Conservation (phyloP, 1,140 invertebrate species). For the Trachymyrmex septentrionalis region DNA sequence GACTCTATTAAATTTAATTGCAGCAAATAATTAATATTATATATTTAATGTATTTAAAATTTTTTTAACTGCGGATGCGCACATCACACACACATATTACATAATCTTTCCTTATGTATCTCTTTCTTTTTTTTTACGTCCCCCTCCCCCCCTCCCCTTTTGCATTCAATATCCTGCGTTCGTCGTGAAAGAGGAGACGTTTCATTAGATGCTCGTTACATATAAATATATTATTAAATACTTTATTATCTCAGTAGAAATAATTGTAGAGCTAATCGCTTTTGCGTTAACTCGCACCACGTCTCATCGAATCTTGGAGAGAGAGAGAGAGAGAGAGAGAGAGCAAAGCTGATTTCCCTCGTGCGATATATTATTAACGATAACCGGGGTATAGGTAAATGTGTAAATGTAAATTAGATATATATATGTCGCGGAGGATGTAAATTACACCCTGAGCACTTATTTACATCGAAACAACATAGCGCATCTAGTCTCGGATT, state of each 20-base stretch:
- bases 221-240: neutral
- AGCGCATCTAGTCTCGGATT: conserved; percentile 38
- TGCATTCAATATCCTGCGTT: neutral
- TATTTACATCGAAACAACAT: conserved; percentile 54
- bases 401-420: conserved; percentile 1
- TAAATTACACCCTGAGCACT: conserved; percentile 37
- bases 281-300: neutral
- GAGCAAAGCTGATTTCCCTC: conserved; percentile 44
- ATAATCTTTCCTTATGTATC: neutral
- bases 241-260: neutral
- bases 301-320: neutral
- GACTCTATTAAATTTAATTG: conserved; percentile 59
- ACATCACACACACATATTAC: neutral
- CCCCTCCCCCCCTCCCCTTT: neutral
- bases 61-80: neutral
- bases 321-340: too few relatives aligned
- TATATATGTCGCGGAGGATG: conserved; percentile 53
- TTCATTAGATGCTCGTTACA: neutral
- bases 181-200: neutral
- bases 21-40: conserved; percentile 45
- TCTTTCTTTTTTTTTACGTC: neutral
- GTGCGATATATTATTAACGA: conserved; percentile 9
- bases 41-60: neutral
- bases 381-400: conserved; percentile 6
- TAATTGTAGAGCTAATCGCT: conserved; percentile 25